Evolutionary conservation across 2,888 invertebrate species (phyloP).

Genomic region (Temnothorax ravouxi): DNA sequence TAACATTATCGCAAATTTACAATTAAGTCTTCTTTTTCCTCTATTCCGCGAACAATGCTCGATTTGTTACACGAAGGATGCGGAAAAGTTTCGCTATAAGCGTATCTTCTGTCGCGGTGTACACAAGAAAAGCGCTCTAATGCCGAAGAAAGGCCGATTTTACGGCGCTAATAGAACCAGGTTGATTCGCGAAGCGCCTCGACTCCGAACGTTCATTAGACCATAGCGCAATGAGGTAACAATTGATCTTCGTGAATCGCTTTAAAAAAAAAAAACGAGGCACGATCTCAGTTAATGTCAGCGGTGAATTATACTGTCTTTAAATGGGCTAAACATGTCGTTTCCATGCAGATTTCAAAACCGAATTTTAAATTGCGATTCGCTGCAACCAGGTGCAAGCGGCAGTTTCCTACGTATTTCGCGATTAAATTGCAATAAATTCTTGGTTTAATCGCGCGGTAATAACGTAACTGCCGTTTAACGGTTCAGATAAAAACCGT

Average conservation of each 20-base stretch:
- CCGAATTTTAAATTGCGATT: constrained; percentile 34
- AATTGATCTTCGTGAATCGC: constrained; percentile 43
- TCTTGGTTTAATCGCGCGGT: constrained; percentile 31
- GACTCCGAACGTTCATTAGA: constrained; percentile 33
- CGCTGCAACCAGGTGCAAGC: constrained; percentile 32
- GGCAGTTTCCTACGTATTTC: constrained; percentile 6
- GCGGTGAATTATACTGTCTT: constrained; percentile 40
- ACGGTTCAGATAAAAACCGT: neutral
- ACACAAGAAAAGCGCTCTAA: constrained; percentile 48
- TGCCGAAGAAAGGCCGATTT: constrained; percentile 47
- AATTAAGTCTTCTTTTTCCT: neutral
- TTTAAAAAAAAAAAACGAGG: constrained; percentile 2
- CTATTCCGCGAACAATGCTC: neutral
- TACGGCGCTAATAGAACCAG: constrained; percentile 39
- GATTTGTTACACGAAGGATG: neutral
- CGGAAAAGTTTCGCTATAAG: constrained; percentile 10
- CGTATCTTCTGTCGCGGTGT: constrained; percentile 34
- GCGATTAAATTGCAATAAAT: constrained; percentile 33
- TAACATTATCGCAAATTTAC: neutral
- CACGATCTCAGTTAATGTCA: constrained; percentile 45
- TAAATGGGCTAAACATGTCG: constrained; percentile 32
- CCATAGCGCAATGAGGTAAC: constrained; percentile 45
- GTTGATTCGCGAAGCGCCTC: constrained; percentile 38
- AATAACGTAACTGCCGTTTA: constrained; percentile 4
- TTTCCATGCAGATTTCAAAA: constrained; percentile 54